Percentiles rank a stretch among this genome's conserved stretches.
phyloP scores from a whole-genome alignment of 1,140 invertebrate genomes.

The Brevipalpus yothersi region DNA sequence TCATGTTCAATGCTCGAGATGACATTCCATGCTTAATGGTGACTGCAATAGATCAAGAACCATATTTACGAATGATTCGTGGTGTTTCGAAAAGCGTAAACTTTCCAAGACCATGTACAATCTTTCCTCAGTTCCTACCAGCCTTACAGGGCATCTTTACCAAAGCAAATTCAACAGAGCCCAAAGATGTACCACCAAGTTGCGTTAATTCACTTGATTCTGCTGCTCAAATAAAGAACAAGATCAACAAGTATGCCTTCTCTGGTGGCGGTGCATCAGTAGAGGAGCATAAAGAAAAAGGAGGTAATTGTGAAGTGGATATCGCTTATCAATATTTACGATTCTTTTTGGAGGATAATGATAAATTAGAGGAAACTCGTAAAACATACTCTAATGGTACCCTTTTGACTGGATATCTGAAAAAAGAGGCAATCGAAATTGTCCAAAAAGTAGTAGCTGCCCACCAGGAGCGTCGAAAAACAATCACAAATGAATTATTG shows the following conservation, averaged over 20 bases:
- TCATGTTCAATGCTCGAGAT: conserved; percentile 54
- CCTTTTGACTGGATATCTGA: conserved; percentile 78
- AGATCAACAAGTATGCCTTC: conserved; percentile 96
- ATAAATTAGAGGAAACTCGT: conserved; percentile 51
- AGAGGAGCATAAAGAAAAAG: not conserved
- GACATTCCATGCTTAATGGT: conserved; percentile 82
- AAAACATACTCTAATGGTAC: conserved; percentile 64
- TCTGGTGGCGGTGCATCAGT: conserved; percentile 47
- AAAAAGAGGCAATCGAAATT: conserved; percentile 55
- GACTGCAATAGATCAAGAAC: conserved; percentile 98
- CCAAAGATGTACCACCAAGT: conserved; percentile 32
- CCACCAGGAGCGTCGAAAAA: conserved; percentile 53
- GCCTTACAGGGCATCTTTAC: conserved; percentile 84
- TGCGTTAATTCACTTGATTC: conserved; percentile 89
- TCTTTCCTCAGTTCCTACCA: conserved; percentile 86
- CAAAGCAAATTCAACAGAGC: conserved; percentile 93
- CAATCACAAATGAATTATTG: conserved; percentile 62
- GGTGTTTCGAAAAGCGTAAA: conserved; percentile 77
- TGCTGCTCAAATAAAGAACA: conserved; percentile 88
- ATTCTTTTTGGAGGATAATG: conserved; percentile 90
- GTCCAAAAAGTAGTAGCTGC: conserved; percentile 45
- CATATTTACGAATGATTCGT: conserved; percentile 93
- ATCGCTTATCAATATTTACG: conserved; percentile 82
- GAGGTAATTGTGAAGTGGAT: conserved; percentile 85
- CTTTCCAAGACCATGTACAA: conserved; percentile 66